Conservation (phyloP, 92 coral and sea anemone genomes). For the Zoanthus solanderi region DNA sequence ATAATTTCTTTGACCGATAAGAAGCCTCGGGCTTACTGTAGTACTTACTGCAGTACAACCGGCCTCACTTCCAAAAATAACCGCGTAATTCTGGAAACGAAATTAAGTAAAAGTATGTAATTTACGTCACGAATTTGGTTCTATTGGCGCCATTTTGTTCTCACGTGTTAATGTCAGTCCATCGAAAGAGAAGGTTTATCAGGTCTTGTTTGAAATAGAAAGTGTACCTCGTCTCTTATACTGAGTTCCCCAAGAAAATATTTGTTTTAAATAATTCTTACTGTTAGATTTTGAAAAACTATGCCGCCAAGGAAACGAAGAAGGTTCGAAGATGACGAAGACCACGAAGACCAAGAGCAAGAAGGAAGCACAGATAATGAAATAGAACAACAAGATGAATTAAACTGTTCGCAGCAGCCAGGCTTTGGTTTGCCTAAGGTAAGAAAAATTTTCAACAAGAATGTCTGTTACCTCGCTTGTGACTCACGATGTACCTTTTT, state of each 20-base stretch:
- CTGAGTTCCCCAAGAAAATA: not conserved
- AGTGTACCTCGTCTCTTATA: not conserved
- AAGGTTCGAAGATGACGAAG: not conserved
- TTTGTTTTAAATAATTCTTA: not conserved
- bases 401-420: slow-evolving; percentile 39
- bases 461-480: not conserved
- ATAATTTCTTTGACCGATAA: no score
- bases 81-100: slow-evolving; percentile 5
- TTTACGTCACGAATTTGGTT: not conserved
- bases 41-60: no score
- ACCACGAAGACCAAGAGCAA: not conserved
- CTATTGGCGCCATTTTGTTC: slow-evolving; percentile 43
- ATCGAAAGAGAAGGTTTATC: not conserved
- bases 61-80: not conserved
- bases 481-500: no score
- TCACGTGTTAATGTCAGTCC: no score
- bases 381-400: not conserved
- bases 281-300: not conserved
- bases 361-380: slow-evolving; percentile 17
- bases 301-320: slow-evolving; percentile 32
- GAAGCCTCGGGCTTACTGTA: no score
- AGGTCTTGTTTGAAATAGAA: not conserved
- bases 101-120: not conserved
- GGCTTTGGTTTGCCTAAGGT: slow-evolving; percentile 28
- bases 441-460: not conserved